Evolutionary conservation across 2,113 vertebrate genomes (phyloP).

Genomic region (Clarias batrachus): DNA sequence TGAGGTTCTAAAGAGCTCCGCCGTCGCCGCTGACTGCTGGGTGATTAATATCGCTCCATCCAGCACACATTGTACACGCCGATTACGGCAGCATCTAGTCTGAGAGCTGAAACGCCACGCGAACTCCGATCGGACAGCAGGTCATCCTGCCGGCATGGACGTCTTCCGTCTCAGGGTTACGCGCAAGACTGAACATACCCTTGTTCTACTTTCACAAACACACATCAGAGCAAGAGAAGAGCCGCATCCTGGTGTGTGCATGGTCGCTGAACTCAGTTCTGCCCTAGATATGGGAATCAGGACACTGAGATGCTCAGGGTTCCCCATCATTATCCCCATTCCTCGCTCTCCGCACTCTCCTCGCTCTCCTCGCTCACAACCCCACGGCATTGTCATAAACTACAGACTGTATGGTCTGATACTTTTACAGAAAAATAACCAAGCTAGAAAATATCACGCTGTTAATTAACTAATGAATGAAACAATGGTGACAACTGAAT

Average conservation of each 20-base stretch:
- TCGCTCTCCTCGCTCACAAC: neutral
- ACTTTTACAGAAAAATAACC: neutral
- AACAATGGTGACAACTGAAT: neutral
- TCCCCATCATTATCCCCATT: neutral
- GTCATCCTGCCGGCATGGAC: neutral
- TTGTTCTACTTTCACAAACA: constrained; percentile 35
- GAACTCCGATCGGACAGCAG: neutral
- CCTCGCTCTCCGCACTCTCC: neutral
- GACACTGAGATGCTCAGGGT: constrained; percentile 12
- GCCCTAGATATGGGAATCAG: constrained; percentile 42
- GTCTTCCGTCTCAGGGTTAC: neutral
- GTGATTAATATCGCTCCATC: neutral
- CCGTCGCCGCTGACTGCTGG: neutral
- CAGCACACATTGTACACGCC: neutral
- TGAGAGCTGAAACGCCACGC: neutral
- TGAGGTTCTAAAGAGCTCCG: neutral
- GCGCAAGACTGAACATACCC: constrained; percentile 9
- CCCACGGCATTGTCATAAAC: neutral
- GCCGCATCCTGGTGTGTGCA: constrained; percentile 26
- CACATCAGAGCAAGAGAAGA: constrained; percentile 9
- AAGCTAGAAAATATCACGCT: neutral
- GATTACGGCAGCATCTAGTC: neutral
- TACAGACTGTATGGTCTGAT: neutral
- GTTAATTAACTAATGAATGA: neutral
- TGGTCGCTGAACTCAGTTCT: constrained; percentile 35